Evolutionary conservation across 2,113 vertebrate genomes (phyloP), one percentile per base, ranked within the genome.

Genomic region (Microcebus tavaratra): DNA sequence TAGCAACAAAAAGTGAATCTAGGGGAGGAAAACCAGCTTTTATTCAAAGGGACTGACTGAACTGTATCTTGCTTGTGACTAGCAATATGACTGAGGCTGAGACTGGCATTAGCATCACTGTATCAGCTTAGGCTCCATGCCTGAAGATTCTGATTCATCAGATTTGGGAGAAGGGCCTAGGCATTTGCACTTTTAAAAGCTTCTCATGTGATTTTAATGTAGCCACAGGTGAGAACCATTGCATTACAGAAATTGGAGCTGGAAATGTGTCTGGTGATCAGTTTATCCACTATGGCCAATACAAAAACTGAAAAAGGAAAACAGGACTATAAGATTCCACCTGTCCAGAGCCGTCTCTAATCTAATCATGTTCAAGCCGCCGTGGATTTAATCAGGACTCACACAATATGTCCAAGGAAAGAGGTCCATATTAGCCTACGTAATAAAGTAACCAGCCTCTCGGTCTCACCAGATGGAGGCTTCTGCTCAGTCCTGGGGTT

Each of bases 341-440:
- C 45, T n/a, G 31, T 72, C 25, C 42, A 96, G 88, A 95, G 42
- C 48, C 42, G 14, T 45, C 73, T 90, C 91, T 67, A 83, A 95
- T 91, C 84, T 42, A 89, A 59, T 5, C 5, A 63, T 2, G 42
- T 15, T 39, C n/a, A 5, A 85, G 90, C 65, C 39, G 90, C 65
- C 39, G 81, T 73, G 39, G 75, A 93, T 82, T 81, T 27, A 63
- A 82, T 90, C 88, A 93, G 94, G 86, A 90, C 21, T 94, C 55
- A 36, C 0, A 63, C 20, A 59, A 34, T 23, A 25, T n/a, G n/a
- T 65, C 55, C 65, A 39, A 81, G 27, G 55, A 72, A 13, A 72
- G 6, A 81, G 59, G n/a, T 1, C 65, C 27, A 84, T 59, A 65
- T 13, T 42, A 70, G 68, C 36, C 39, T 23, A 53, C 17, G 20